A percentile compares a stretch with the other conserved stretches of the same genome.
These are phyloP conservation scores for Chelonus insularis DNA, from an alignment of 1,140 invertebrate species.

Conservation along the genomic window DNA sequence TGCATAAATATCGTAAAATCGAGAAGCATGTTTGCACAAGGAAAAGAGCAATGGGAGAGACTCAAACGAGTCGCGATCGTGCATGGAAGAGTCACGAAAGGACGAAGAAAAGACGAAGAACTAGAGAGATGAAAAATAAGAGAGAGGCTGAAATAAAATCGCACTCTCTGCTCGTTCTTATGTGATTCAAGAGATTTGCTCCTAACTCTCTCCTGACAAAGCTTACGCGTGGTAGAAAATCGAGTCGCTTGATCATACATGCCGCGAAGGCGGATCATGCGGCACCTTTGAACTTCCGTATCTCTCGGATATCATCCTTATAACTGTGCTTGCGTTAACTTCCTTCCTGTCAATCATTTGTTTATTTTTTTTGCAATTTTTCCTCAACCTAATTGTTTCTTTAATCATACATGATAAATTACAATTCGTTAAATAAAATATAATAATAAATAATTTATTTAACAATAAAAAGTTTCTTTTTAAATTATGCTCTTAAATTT, in stretches of 20 bases:
- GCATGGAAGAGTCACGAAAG: conserved; percentile 24
- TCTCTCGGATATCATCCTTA: conserved; percentile 33
- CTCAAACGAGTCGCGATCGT: conserved; percentile 13
- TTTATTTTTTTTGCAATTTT: background rate
- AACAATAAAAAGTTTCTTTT: too few relatives aligned
- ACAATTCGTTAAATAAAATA: too few relatives aligned
- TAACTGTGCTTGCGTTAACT: conserved; percentile 35
- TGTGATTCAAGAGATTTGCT: too few relatives aligned
- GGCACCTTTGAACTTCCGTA: conserved; percentile 36
- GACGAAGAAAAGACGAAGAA: conserved; percentile 1
- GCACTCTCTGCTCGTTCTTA: background rate
- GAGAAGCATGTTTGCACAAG: conserved; percentile 3
- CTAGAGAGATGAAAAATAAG: conserved; percentile 6
- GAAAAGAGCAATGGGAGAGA: background rate
- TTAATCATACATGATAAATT: conserved; percentile 6
- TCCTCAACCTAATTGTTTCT: too few relatives aligned
- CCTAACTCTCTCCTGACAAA: too few relatives aligned
- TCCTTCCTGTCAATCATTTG: conserved; percentile 35
- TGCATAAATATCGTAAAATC: conserved; percentile 13
- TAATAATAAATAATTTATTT: too few relatives aligned
- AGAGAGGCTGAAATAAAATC: background rate
- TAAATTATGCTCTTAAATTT: too few relatives aligned
- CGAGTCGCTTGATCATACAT: conserved; percentile 19
- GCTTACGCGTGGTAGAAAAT: too few relatives aligned
- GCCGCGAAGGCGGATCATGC: conserved; percentile 9